Conservation (phyloP, 2,113 vertebrate species). For the Thamnaconus septentrionalis region DNA sequence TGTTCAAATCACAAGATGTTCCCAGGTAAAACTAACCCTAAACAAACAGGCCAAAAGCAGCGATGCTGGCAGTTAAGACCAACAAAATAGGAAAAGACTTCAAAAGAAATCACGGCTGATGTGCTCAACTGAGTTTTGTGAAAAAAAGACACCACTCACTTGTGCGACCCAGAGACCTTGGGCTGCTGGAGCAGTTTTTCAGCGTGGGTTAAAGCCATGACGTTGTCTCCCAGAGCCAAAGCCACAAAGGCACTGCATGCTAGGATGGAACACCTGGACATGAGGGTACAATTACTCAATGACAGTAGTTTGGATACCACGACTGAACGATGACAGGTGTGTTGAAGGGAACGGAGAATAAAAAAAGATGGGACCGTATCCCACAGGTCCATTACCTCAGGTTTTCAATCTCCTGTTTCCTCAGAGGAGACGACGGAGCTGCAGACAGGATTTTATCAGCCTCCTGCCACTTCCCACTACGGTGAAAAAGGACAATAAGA, state of each 20-base stretch:
- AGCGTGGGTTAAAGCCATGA: conserved; percentile 93
- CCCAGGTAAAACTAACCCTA: too few species aligned
- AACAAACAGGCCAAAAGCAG: too few species aligned
- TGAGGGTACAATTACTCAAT: background rate
- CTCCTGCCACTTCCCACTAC: conserved; percentile 92
- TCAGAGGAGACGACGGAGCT: conserved; percentile 92
- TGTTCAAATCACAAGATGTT: too few species aligned
- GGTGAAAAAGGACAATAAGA: conserved; percentile 39
- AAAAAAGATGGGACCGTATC: conserved; percentile 45
- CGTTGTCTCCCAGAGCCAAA: conserved; percentile 93
- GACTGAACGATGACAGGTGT: background rate
- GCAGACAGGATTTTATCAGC: conserved; percentile 94
- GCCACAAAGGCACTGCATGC: conserved; percentile 95
- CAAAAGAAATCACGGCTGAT: background rate
- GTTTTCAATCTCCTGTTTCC: conserved; percentile 96
- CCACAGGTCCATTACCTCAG: conserved; percentile 93
- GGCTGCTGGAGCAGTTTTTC: conserved; percentile 95
- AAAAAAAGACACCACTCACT: conserved; percentile 77
- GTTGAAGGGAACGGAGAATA: background rate
- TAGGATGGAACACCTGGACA: conserved; percentile 90
- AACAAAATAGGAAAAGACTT: too few species aligned
- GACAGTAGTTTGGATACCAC: background rate
- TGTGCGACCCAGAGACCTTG: conserved; percentile 94
- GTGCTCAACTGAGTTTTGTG: background rate
- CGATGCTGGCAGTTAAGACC: too few species aligned